These are phyloP conservation scores for Ancistrus triradiatus DNA, from an alignment of 2,113 vertebrate genomes.

Conservation along the genomic window DNA sequence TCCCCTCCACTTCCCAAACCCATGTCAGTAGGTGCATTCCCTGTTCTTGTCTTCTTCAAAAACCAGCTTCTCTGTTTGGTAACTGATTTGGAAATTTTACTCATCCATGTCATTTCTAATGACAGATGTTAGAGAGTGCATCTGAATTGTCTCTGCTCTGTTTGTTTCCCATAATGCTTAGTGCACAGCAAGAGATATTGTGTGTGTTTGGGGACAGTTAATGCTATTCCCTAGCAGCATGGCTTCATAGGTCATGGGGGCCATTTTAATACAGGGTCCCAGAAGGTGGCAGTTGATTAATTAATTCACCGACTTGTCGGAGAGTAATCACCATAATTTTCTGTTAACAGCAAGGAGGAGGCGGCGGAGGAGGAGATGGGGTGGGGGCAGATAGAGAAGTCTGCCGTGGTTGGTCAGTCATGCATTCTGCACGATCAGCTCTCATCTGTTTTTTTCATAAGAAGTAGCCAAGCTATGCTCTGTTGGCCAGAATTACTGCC, in stretches of 20 bases:
- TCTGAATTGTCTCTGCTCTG: constrained; percentile 16
- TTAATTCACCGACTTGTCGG: constrained; percentile 40
- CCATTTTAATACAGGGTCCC: constrained; percentile 40
- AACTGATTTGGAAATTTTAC: no score
- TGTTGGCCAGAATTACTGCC: no score
- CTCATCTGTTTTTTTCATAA: no score
- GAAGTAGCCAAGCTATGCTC: no score
- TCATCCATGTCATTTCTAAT: no score
- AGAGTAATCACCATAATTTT: constrained; percentile 36
- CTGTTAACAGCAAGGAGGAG: constrained; percentile 19
- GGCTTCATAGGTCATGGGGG: constrained; percentile 24
- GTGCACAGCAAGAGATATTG: no score
- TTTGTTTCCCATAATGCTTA: constrained; percentile 19
- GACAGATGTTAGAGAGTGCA: constrained; percentile 9
- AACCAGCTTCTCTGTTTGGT: no score
- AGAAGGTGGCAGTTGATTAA: constrained; percentile 44
- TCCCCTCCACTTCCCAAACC: no score
- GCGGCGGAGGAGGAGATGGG: constrained; percentile 10
- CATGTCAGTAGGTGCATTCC: no score
- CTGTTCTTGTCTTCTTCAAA: no score
- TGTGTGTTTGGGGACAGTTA: constrained; percentile 34
- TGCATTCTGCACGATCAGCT: no score
- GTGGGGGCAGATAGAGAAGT: neutral
- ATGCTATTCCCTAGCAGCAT: constrained; percentile 24
- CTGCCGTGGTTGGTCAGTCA: no score